These are phyloP conservation scores for Chlorops oryzae DNA, from an alignment of 1,140 invertebrate species.

Conservation along the genomic window DNA sequence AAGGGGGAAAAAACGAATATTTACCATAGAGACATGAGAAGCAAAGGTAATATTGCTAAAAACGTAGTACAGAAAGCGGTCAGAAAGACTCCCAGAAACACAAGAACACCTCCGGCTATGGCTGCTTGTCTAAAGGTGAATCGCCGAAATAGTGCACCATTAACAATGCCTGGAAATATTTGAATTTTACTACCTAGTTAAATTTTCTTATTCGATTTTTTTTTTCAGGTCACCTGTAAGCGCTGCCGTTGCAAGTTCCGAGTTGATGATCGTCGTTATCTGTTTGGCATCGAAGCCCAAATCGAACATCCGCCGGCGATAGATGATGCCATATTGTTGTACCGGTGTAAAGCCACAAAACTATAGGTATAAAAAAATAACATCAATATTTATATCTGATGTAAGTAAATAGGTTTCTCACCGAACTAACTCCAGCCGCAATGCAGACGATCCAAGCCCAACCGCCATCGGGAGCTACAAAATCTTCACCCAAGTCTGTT, in stretches of 20 bases:
- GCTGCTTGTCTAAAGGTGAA: constrained; percentile 42
- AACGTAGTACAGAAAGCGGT: constrained; percentile 33
- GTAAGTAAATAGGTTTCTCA: constrained; percentile 17
- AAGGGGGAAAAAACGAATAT: too few species aligned
- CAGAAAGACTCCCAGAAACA: constrained; percentile 27
- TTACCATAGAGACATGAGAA: constrained; percentile 29
- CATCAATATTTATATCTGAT: too few species aligned
- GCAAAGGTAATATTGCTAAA: constrained; percentile 30
- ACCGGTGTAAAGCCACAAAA: constrained; percentile 56
- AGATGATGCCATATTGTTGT: constrained; percentile 62
- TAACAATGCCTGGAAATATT: constrained; percentile 30
- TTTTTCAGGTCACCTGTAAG: too few species aligned
- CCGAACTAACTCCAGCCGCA: constrained; percentile 39
- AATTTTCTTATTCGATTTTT: too few species aligned
- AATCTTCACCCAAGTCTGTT: constrained; percentile 37
- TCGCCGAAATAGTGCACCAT: constrained; percentile 38
- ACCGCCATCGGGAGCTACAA: constrained; percentile 42
- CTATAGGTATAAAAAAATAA: constrained; percentile 46
- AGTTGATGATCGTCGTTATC: constrained; percentile 60
- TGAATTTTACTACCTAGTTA: too few species aligned
- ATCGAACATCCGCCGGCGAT: constrained; percentile 53
- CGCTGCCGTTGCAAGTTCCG: too few species aligned
- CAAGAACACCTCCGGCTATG: constrained; percentile 23
- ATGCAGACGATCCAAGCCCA: constrained; percentile 45
- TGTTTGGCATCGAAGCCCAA: constrained; percentile 56